Base-by-base conservation (phyloP, 2,113 vertebrate genomes). In the Cacatua alba region DNA sequence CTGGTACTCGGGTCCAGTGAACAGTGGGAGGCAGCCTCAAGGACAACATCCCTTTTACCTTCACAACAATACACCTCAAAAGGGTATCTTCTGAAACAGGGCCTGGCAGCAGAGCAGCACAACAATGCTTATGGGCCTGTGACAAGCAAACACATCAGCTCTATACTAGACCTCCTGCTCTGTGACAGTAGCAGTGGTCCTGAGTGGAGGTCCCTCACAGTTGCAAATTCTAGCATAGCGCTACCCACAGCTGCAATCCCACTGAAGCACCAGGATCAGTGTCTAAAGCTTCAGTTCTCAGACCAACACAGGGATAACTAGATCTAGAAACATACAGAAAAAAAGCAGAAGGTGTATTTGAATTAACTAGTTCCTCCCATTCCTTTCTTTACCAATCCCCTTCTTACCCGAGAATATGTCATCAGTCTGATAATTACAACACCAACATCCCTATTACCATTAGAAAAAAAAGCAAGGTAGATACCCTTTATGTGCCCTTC, bases 301-400 rank as follows among this genome's bases (percentile, higher is more conserved):
- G 52, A 68, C 91, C 57, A 82, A 89, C 33, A 51, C 25, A 65
- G 49, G 55, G 43, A 81, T 41, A 85, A 67, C 37, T 19, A 59
- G n/a, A 92, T 21, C 43, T 62, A 86, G 70, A 72, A 96, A 37
- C 14, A 52, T 4, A 82, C 5, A 87, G 44, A 76, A 84, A 78
- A 71, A 79, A 13, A 94, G 51, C 19, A 81, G 51, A 57, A 74
- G 31, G 55, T 39, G 8, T 48, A 70, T 83, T 63, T 82, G 79
- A 94, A 93, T 78, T 82, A 62, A 80, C 62, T 78, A 62, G 69
- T 81, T 88, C 80, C 88, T 88, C 88, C 86, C 48, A n/a, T 80
- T 89, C 46, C n/a, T 52, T 92, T 79, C 69, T 55, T 83, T 84
- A 52, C 90, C 82, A 96, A 88, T 90, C 86, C 33, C 26, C 60